Conservation (phyloP, 2,113 vertebrate species). For the Oncorhynchus kisutch region DNA sequence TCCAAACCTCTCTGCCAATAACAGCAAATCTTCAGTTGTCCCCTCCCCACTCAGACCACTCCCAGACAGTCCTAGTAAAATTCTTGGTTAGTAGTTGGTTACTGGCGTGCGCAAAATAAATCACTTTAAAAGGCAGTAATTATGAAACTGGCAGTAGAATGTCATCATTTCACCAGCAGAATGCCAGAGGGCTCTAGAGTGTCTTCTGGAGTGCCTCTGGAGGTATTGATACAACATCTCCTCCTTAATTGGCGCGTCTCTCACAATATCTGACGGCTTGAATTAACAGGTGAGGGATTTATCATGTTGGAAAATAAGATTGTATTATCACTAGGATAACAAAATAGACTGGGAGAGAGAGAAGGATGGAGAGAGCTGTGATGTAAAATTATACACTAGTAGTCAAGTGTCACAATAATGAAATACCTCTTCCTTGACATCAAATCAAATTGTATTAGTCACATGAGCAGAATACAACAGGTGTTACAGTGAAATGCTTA, state of each 20-base stretch:
- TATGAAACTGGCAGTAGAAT: constrained; percentile 34
- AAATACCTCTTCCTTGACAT: too few relatives aligned
- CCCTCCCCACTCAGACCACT: too few relatives aligned
- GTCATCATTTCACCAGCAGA: constrained; percentile 61
- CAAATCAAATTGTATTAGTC: too few relatives aligned
- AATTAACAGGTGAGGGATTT: constrained; percentile 38
- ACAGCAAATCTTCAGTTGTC: too few relatives aligned
- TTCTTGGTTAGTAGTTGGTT: too few relatives aligned
- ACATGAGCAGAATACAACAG: too few relatives aligned
- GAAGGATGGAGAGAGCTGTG: too few relatives aligned
- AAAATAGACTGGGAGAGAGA: too few relatives aligned
- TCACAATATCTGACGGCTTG: constrained; percentile 42
- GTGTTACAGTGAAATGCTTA: too few relatives aligned
- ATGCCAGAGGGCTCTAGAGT: constrained; percentile 50
- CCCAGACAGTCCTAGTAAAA: neutral
- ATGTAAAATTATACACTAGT: too few relatives aligned
- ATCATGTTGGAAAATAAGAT: neutral
- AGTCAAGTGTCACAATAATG: too few relatives aligned
- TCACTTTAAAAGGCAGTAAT: neutral
- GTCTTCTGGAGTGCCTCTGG: constrained; percentile 40
- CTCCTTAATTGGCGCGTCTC: constrained; percentile 49
- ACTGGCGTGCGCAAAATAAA: neutral
- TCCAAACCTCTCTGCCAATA: too few relatives aligned
- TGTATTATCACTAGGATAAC: neutral
- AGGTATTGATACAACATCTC: constrained; percentile 14